phyloP scores from a whole-genome alignment of 2,113 vertebrate genomes.

The Ardeotis arabs region DNA sequence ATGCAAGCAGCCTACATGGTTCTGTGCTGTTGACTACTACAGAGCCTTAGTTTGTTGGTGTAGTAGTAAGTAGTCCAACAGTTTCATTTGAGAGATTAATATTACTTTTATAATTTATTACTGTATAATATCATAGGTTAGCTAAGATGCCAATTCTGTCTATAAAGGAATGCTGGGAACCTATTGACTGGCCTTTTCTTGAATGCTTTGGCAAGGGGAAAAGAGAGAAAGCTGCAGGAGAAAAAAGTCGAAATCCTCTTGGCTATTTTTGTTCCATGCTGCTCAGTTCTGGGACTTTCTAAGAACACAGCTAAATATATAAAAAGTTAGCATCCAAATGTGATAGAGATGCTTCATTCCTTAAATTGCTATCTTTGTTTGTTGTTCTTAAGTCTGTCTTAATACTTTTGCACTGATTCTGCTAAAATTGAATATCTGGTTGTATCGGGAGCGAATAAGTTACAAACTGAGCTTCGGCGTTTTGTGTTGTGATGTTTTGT shows the following conservation, averaged over 20 bases:
- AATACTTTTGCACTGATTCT: not conserved
- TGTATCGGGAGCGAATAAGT: not conserved
- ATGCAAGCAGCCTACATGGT: not conserved
- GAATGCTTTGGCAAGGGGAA: not conserved
- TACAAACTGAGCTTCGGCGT: not conserved
- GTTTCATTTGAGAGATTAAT: not conserved
- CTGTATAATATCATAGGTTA: not conserved
- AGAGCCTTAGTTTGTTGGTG: not conserved
- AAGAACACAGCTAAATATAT: slow-evolving; percentile 19
- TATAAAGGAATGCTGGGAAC: not conserved
- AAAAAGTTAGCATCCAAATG: not conserved
- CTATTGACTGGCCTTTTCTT: not conserved
- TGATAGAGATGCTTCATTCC: not conserved
- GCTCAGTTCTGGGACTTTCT: slow-evolving; percentile 6
- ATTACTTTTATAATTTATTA: not conserved
- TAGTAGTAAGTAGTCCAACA: not conserved
- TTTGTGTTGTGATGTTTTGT: not conserved
- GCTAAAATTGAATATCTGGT: not conserved
- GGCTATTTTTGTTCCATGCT: not conserved
- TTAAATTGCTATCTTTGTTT: not conserved
- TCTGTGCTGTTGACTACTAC: not conserved
- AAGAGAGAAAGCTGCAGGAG: not conserved
- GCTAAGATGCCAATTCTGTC: not conserved
- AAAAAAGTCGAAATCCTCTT: not conserved
- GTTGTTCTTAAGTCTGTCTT: not conserved